Base-by-base conservation (phyloP, 2,888 invertebrate genomes). In the Lacanobia wlatinum region DNA sequence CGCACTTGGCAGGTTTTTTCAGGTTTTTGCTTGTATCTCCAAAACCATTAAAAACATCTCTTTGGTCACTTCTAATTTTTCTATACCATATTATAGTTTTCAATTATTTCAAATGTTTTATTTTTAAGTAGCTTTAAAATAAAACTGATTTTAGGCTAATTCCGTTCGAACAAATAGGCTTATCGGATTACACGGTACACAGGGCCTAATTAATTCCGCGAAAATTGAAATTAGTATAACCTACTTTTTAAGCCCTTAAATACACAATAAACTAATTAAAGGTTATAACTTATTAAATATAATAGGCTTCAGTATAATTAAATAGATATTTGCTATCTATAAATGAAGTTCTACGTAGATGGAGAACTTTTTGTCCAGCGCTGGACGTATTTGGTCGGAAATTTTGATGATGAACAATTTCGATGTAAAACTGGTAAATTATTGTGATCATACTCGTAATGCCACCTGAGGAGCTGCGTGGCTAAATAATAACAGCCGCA, bases 131-230 rank as follows among this genome's bases (percentile, higher is more conserved):
- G 40, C 40, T 50, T 53, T 6, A 12, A 40, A 61, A 71, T 40
- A 40, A 40, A 5, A 18, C 12, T 16, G 53, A 28, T 60, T 53
- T 55, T 38, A 10, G 70, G 23, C 9, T 28, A 55, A 60, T 21
- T 48, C 5, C 2, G 52, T 28, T 48, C 18, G 28, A 28, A 69
- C 43, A 65, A 73, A 62, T 53, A 58, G 40, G 40, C 50, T 79
- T 67, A 64, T 64, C 43, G 60, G 56, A 56, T 79, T 67, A 70
- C 53, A 50, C 18, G 21, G 38, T 67, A 70, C 53, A 50, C 18
- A 23, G 38, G 4, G 52, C 28, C 34, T 75, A 65, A 68, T 80
- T 6, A 76, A 71, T 76, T 60, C 34, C 14, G 40, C 10, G 18
- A 46, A 62, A 79, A 59, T 10, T 23, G 58, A 67, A 59, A 58